phyloP scores from a whole-genome alignment of 2,113 vertebrate species.

The Podarcis raffonei region DNA sequence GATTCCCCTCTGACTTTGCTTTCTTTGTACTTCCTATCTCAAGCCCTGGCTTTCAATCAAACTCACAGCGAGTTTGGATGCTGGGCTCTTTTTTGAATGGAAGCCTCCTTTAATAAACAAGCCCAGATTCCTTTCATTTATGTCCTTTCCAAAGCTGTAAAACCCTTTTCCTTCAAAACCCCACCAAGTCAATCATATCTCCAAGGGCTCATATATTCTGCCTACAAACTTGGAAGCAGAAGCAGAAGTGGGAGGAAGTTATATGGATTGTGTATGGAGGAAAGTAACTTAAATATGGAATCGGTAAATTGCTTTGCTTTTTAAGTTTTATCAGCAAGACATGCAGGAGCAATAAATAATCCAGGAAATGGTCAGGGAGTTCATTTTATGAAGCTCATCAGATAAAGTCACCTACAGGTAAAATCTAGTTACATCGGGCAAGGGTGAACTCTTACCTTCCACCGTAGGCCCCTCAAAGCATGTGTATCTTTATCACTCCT shows the following conservation, averaged over 20 bases:
- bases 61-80: not conserved
- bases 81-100: not conserved
- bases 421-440: not conserved
- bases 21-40: not conserved
- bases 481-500: slow-evolving; percentile 4
- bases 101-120: not conserved
- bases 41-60: not conserved
- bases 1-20: not conserved
- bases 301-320: not conserved
- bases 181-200: rapidly evolving
- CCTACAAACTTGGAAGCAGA: not conserved
- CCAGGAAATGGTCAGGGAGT: not conserved
- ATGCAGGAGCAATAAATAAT: not conserved
- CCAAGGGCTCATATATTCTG: slow-evolving; percentile 6
- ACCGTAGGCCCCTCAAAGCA: not conserved
- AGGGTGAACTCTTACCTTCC: not conserved
- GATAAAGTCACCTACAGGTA: not conserved
- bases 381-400: not conserved
- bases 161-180: slow-evolving; percentile 19
- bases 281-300: slow-evolving; percentile 18
- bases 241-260: not conserved
- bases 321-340: slow-evolving; percentile 11
- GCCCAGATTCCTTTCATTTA: not conserved
- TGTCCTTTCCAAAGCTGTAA: not conserved
- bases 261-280: not conserved